phyloP scores from a whole-genome alignment of 2,797 vertebrate genomes.

The Sphaeramia orbicularis region DNA sequence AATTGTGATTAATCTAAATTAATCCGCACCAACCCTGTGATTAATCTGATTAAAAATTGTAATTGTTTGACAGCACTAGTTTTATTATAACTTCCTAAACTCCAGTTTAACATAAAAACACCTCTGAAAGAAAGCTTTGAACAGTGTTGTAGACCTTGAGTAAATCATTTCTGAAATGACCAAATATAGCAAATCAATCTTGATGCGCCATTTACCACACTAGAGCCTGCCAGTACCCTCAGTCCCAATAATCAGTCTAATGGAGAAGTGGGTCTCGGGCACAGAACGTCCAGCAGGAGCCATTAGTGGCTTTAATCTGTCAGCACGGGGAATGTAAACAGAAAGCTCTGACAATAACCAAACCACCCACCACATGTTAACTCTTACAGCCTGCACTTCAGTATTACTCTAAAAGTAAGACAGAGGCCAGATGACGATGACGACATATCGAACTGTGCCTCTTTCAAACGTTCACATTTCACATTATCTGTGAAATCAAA shows the following conservation, averaged over 20 bases:
- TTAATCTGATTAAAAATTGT: too few species aligned
- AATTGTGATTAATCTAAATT: too few species aligned
- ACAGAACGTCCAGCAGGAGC: constrained; percentile 37
- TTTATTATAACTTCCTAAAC: not conserved
- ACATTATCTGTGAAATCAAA: constrained; percentile 13
- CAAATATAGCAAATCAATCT: constrained; percentile 32
- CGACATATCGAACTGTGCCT: constrained; percentile 7
- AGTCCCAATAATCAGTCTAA: constrained; percentile 43
- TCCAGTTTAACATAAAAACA: not conserved
- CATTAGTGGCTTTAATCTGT: constrained; percentile 44
- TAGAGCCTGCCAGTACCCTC: constrained; percentile 26
- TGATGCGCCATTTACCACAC: constrained; percentile 22
- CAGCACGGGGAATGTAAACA: constrained; percentile 40
- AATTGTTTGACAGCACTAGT: too few species aligned
- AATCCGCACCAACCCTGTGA: too few species aligned
- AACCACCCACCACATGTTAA: constrained; percentile 7
- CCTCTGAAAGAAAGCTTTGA: not conserved
- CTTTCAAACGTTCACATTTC: not conserved
- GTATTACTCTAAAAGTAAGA: not conserved
- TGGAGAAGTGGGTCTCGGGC: constrained; percentile 30
- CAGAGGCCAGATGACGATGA: not conserved
- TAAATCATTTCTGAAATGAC: constrained; percentile 26
- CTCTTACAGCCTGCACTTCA: not conserved
- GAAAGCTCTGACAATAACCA: constrained; percentile 28
- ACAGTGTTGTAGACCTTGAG: not conserved